Evolutionary conservation across 2,888 invertebrate genomes (phyloP).

Genomic region (Ennomos fuscantarius): DNA sequence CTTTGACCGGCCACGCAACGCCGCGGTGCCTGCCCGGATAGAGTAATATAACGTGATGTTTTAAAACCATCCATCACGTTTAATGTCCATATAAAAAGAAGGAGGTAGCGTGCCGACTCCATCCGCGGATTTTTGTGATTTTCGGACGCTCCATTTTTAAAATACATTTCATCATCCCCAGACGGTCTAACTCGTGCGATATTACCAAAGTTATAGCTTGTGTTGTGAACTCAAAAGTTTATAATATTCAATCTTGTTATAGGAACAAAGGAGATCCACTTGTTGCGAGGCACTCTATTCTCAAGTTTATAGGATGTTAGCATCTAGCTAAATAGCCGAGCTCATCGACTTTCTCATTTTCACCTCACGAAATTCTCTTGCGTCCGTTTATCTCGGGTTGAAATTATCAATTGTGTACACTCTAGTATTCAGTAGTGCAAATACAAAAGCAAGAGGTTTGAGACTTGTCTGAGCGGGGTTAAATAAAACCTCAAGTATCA

Average conservation of each 20-base stretch:
- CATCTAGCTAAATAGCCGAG: conserved; percentile 51
- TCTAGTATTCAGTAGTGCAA: conserved; percentile 67
- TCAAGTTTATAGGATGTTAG: conserved; percentile 58
- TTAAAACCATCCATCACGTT: conserved; percentile 84
- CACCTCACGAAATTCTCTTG: conserved; percentile 59
- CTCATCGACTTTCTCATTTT: conserved; percentile 58
- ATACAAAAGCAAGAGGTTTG: conserved; percentile 71
- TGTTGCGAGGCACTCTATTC: conserved; percentile 54
- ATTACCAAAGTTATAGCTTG: conserved; percentile 33
- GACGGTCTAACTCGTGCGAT: conserved; percentile 17
- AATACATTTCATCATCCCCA: conserved; percentile 37
- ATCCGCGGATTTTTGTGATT: conserved; percentile 60
- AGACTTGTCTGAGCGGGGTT: conserved; percentile 65
- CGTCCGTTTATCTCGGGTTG: conserved; percentile 53
- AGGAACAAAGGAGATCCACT: conserved; percentile 56
- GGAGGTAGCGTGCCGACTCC: conserved; percentile 68
- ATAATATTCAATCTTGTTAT: conserved; percentile 40
- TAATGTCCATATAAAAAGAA: conserved; percentile 82
- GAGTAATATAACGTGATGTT: conserved; percentile 83
- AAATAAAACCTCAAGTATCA: conserved; percentile 76
- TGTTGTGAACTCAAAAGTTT: conserved; percentile 37
- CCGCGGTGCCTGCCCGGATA: conserved; percentile 78
- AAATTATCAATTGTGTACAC: conserved; percentile 70
- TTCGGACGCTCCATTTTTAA: conserved; percentile 51
- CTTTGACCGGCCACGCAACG: conserved; percentile 85